Evolutionary conservation across 2,113 vertebrate genomes (phyloP).

Genomic region (Desmodus rotundus): DNA sequence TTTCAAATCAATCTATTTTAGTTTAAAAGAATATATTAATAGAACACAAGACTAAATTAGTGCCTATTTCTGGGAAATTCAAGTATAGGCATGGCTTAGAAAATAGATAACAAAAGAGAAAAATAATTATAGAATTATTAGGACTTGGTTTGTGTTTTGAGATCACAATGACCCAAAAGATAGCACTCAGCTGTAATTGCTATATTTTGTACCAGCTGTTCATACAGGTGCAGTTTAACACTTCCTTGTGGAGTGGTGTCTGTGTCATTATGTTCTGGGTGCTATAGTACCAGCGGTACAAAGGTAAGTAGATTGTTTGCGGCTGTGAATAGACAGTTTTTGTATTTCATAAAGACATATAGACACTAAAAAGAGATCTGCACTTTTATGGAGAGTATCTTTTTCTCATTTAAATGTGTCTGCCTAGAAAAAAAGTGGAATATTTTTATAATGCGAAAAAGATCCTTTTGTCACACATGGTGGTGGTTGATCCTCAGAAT

Average conservation of each 20-base stretch:
- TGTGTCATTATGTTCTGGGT: background rate
- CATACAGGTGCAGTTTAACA: background rate
- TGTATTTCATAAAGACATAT: background rate
- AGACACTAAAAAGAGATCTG: background rate
- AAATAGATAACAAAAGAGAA: background rate
- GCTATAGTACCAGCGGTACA: background rate
- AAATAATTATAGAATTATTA: background rate
- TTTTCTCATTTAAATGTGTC: background rate
- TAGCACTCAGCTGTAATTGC: background rate
- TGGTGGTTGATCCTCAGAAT: background rate
- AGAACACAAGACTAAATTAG: background rate
- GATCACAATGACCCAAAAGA: background rate
- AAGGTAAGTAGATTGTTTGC: background rate
- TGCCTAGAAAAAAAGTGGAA: background rate
- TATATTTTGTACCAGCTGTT: background rate
- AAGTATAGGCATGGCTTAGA: background rate
- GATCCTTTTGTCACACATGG: background rate
- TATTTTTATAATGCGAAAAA: background rate
- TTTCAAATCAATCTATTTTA: background rate
- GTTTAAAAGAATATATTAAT: background rate
- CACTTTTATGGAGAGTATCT: background rate
- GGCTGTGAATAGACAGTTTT: background rate
- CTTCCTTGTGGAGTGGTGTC: background rate
- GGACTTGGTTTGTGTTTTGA: slow-evolving; percentile 14
- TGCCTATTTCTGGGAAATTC: background rate